A percentile compares a stretch with the other conserved stretches of the same genome.
These are phyloP conservation scores for Endotricha flammealis DNA, from an alignment of 2,888 invertebrate species.

Conservation along the genomic window DNA sequence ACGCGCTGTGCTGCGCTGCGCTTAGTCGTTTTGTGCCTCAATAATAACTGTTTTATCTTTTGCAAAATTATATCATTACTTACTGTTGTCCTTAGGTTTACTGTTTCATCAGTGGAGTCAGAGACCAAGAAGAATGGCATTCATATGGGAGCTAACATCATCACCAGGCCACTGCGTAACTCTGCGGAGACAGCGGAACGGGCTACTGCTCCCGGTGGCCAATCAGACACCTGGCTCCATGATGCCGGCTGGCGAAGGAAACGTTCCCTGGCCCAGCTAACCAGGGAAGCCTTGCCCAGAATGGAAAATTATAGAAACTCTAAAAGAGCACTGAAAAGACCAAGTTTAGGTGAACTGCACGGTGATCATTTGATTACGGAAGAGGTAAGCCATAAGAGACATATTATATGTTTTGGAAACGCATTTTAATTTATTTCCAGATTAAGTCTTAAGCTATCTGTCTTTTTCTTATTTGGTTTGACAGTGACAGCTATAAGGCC, in stretches of 20 bases:
- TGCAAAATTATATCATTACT: too few species aligned
- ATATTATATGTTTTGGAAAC: too few species aligned
- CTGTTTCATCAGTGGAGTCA: conserved; percentile 56
- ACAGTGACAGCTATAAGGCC: too few species aligned
- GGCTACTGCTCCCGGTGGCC: conserved; percentile 28
- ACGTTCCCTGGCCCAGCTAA: conserved; percentile 81
- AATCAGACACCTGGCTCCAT: conserved; percentile 64
- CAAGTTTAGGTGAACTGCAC: conserved; percentile 90
- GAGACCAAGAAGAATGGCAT: conserved; percentile 68
- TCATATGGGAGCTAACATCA: conserved; percentile 66
- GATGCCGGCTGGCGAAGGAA: conserved; percentile 73
- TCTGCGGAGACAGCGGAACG: conserved; percentile 53
- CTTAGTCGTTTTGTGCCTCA: too few species aligned
- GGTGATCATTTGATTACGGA: conserved; percentile 76
- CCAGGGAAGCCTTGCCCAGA: conserved; percentile 87
- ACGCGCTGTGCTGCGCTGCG: too few species aligned
- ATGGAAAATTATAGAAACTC: conserved; percentile 90
- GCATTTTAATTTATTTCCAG: too few species aligned
- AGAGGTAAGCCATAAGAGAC: conserved; percentile 62
- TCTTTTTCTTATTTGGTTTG: too few species aligned
- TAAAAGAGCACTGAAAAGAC: conserved; percentile 86
- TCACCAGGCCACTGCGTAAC: conserved; percentile 56
- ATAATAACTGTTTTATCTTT: too few species aligned
- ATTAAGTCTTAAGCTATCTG: too few species aligned
- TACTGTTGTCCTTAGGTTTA: too few species aligned